These are phyloP conservation scores for Botia kubotai DNA, from an alignment of 2,797 vertebrate species.

Conservation along the genomic window DNA sequence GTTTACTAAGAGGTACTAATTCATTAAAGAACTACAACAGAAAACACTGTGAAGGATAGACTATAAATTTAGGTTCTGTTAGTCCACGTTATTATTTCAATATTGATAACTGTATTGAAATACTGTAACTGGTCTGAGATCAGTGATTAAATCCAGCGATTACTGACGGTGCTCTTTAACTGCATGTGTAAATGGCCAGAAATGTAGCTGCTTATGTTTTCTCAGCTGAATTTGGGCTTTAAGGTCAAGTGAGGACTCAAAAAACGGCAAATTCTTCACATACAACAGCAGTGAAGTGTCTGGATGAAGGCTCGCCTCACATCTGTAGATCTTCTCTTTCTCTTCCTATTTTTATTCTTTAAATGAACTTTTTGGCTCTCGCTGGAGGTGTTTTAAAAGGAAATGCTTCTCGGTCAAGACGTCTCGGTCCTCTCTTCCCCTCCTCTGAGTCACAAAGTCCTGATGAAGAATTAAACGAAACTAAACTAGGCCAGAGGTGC, in stretches of 20 bases:
- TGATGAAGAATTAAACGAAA: not conserved
- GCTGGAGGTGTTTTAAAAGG: not conserved
- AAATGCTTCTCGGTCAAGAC: not conserved
- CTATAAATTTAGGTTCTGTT: not conserved
- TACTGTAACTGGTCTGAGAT: slow-evolving; percentile 8
- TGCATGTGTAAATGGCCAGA: not conserved
- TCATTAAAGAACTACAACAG: not conserved
- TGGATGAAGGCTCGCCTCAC: not conserved
- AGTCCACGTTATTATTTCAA: too few species aligned
- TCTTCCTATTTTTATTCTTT: not conserved
- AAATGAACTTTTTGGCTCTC: not conserved
- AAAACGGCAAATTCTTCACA: not conserved
- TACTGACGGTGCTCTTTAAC: not conserved
- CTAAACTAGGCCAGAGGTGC: slow-evolving; percentile 9
- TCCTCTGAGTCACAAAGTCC: slow-evolving; percentile 26
- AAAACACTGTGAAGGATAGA: not conserved
- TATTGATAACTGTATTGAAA: too few species aligned
- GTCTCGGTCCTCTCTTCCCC: not conserved
- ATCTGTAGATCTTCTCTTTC: not conserved
- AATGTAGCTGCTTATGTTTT: not conserved
- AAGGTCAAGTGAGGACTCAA: slow-evolving; percentile 9
- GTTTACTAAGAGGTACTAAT: slow-evolving; percentile 7
- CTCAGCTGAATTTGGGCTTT: slow-evolving; percentile 5
- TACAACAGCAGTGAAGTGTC: not conserved
- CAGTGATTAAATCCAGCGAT: slow-evolving; percentile 1